Base-by-base conservation (phyloP, 1,140 invertebrate genomes). In the Listronotus oregonensis region DNA sequence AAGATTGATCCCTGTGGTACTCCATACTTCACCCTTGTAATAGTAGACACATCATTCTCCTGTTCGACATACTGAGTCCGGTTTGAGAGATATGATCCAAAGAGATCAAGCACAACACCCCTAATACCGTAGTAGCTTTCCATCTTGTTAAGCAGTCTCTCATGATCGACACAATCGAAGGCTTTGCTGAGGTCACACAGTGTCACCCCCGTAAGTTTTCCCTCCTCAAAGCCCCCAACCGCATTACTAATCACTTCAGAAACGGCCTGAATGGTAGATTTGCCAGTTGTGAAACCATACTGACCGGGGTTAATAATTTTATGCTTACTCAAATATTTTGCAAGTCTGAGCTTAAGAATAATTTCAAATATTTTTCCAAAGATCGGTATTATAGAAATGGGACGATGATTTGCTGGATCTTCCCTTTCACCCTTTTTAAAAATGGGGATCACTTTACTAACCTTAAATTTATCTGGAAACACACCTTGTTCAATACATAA, bases 281-380 rank as follows among this genome's bases (percentile, higher is more conserved):
- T 66, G 10, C 62, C 63, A 15, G 49, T 44, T 11, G 31, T 61
- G 50, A 69, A 71, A 3, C 66, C 65, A 68, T 58, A 63, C 54
- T 72, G 66, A 21, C 54, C 55, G 11, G n/a, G 27, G 42, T 49
- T 42, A 14, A 71, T 32, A 40, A 68, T 43, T n/a, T 69, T 56
- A 42, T 63, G 52, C 4, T n/a, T 50, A 11, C 55, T 60, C 3
- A 73, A 50, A 44, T 55, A 70, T 15, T 62, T 47, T 0, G 61
- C 17, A 27, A 73, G 14, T 65, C 67, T 56, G 10, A 11, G 57
- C 54, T 67, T 58, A 11, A 73, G 43, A 7, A 64, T 21, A 6
- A 43, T 40, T 57, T 73, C 69, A 50, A 66, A 65, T 12, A 73
- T 56, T 51, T 69, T 73, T 18, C 46, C 44, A 61, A 72, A 44